Evolutionary conservation across 2,797 vertebrate genomes (phyloP), one percentile per base, ranked within the genome.

Genomic region (Mormyrus proboscirostris): DNA sequence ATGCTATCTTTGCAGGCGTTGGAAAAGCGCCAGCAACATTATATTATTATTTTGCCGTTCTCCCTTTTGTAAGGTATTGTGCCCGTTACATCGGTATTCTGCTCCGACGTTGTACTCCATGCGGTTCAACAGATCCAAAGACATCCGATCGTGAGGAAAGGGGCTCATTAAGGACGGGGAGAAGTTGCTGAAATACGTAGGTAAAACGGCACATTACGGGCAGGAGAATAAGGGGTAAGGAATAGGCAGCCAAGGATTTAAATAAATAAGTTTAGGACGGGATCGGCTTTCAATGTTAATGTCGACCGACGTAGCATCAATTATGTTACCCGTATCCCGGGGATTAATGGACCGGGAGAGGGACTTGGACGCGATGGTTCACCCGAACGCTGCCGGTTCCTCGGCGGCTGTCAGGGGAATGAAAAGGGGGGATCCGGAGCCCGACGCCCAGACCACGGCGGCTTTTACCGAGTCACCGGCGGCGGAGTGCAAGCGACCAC

Each of bases 221-320:
- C 16, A 53, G 92, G 90, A 89, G 91, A 88, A 86, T 88, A 29
- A 90, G 91, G 91, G 92, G 89, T 29, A 85, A 51, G 33, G 86
- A 88, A 62, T 29, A 87, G 79, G 88, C 85, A 59, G 59, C 9
- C 7, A 76, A 65, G 33, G 88, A 41, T 93, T 93, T 90, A 92
- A 88, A 91, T 90, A 92, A 88, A 91, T 85, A 91, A 90, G 51
- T 90, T 88, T 73, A 91, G 49, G 49, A 87, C 44, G 49, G 49
- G 41, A 41, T 65, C 14, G 49, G 91, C 93, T 94, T 93, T 95
- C 95, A 94, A 96, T 96, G 96, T 96, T 96, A 95, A 97, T 96
- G 96, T 97, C 96, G 95, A 96, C 95, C 94, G 96, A 97, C 96
- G 95, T 96, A 91, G 95, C 95, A 92, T 96, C 96, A 91, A 95